Percentiles rank a stretch among this genome's conserved stretches.
These are phyloP conservation scores for Syncerus caffer DNA, from an alignment of 2,797 vertebrate species.

Conservation along the genomic window DNA sequence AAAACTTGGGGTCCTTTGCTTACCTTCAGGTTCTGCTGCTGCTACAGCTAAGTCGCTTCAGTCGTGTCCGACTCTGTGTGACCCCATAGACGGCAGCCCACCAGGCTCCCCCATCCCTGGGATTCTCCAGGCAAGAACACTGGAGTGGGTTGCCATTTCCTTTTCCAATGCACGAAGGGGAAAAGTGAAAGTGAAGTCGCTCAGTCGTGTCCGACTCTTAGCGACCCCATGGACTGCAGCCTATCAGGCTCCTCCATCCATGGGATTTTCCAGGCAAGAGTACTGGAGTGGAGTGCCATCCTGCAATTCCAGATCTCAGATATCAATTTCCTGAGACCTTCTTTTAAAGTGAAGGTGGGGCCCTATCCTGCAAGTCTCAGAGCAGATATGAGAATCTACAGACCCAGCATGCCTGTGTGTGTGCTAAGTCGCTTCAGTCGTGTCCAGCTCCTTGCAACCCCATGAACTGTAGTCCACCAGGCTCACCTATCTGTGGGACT, in stretches of 20 bases:
- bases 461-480: not conserved
- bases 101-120: no score
- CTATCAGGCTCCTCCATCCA: fast-evolving
- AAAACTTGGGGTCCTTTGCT: not conserved
- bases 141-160: no score
- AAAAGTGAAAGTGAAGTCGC: no score
- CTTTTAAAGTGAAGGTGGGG: not conserved
- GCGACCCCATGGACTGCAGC: no score
- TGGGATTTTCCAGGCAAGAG: no score
- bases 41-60: no score
- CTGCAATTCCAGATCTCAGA: not conserved
- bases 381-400: not conserved
- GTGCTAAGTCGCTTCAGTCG: not conserved
- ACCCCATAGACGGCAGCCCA: no score
- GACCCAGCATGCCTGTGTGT: not conserved
- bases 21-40: not conserved
- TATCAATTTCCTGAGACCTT: not conserved
- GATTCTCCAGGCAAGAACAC: no score
- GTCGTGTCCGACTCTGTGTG: no score
- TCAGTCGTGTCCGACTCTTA: no score
- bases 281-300: not conserved
- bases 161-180: no score
- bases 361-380: not conserved
- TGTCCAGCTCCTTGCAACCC: not conserved
- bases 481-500: not conserved